phyloP scores from a whole-genome alignment of 2,888 invertebrate genomes.

The Siphlonurus alternatus region DNA sequence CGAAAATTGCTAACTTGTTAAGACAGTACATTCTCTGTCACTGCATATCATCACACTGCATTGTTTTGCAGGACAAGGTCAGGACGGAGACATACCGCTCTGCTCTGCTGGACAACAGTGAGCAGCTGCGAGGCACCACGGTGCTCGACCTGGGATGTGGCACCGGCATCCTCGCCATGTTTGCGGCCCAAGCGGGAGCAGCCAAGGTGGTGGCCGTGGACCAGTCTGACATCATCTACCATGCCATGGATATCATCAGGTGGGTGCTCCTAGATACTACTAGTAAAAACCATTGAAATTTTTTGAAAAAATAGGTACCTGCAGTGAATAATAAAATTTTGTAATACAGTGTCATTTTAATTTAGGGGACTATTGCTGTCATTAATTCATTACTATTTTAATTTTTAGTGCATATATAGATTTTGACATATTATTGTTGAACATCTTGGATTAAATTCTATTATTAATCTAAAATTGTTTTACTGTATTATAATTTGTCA shows the following conservation, averaged over 20 bases:
- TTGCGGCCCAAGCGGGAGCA: conserved; percentile 90
- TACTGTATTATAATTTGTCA: no score
- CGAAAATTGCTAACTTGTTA: no score
- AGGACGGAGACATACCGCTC: conserved; percentile 76
- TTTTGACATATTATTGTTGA: no score
- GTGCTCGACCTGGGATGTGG: conserved; percentile 97
- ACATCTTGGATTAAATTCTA: no score
- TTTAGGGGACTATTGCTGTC: no score
- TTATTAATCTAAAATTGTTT: no score
- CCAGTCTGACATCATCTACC: conserved; percentile 88
- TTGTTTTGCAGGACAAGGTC: conserved; percentile 45
- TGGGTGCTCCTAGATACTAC: conserved; percentile 26
- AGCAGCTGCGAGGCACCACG: conserved; percentile 50
- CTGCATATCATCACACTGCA: no score
- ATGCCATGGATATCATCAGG: conserved; percentile 90
- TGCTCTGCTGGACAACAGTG: conserved; percentile 59
- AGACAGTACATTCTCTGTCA: no score
- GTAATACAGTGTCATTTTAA: background rate
- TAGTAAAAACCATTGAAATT: background rate
- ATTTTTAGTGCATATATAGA: no score
- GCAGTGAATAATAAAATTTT: background rate
- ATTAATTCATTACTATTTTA: conserved; percentile 11
- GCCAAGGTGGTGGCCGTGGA: conserved; percentile 82
- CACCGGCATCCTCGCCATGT: conserved; percentile 95
- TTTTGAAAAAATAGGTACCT: background rate